A percentile compares a stretch with the other conserved stretches of the same genome.
Conservation (phyloP, 2,797 vertebrate species). For the Aeoliscus strigatus region DNA sequence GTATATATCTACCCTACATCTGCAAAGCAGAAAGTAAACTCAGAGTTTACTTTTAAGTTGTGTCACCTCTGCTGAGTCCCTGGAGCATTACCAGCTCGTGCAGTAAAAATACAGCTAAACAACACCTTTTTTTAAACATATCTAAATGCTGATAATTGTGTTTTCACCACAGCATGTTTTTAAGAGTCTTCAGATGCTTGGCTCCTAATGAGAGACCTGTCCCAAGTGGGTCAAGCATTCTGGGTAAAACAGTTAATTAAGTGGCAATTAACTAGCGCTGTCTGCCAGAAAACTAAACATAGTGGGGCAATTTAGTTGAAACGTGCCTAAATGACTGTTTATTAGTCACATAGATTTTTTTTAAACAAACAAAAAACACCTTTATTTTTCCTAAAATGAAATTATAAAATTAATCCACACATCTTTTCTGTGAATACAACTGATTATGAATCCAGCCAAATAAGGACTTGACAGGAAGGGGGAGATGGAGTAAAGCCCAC, state of each 20-base stretch:
- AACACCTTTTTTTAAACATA: conserved; percentile 56
- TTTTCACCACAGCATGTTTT: conserved; percentile 46
- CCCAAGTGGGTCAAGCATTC: conserved; percentile 72
- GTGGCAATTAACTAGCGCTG: conserved; percentile 75
- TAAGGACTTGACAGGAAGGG: conserved; percentile 4
- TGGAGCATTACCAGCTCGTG: no score
- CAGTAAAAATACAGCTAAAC: conserved; percentile 27
- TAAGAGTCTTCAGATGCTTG: conserved; percentile 49
- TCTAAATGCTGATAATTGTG: conserved; percentile 64
- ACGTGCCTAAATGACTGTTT: conserved; percentile 51
- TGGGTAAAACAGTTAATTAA: conserved; percentile 76
- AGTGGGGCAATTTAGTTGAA: conserved; percentile 61
- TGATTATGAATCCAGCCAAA: conserved; percentile 40
- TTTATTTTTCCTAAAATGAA: conserved; percentile 33
- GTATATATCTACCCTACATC: no score
- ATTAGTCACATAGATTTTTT: conserved; percentile 41
- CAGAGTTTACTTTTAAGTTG: no score
- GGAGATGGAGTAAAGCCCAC: no score
- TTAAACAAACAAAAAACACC: conserved; percentile 6
- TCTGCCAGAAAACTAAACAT: conserved; percentile 70
- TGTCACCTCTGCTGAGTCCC: no score
- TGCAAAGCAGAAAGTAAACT: no score
- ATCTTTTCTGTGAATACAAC: conserved; percentile 34
- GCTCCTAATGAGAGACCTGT: conserved; percentile 76
- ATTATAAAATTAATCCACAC: conserved; percentile 44